phyloP scores from a whole-genome alignment of 2,113 vertebrate genomes.

The Gopherus flavomarginatus region DNA sequence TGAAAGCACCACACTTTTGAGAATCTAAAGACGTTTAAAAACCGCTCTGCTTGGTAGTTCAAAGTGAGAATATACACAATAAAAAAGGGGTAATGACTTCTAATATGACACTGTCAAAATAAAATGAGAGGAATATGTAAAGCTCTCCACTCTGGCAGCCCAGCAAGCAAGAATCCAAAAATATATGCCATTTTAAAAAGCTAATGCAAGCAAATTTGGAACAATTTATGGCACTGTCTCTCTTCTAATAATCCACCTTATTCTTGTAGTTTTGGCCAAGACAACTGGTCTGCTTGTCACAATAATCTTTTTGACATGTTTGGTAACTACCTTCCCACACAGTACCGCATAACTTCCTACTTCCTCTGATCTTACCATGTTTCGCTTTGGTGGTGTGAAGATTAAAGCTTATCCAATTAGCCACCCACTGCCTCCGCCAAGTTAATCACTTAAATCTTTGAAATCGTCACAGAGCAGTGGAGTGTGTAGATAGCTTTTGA shows the following conservation, averaged over 20 bases:
- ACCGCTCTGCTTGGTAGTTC: background rate
- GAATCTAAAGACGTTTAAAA: background rate
- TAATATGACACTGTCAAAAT: background rate
- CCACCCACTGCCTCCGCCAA: conserved; percentile 80
- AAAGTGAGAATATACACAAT: background rate
- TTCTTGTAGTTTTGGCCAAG: conserved; percentile 40
- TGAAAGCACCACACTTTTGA: fast-evolving
- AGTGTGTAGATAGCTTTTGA: conserved; percentile 74
- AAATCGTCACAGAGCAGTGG: conserved; percentile 78
- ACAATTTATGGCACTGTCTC: conserved; percentile 3
- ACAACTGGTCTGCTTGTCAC: conserved; percentile 57
- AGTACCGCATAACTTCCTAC: conserved; percentile 80
- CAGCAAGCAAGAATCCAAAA: background rate
- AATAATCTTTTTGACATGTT: conserved; percentile 85
- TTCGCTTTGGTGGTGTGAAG: conserved; percentile 84
- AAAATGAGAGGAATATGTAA: background rate
- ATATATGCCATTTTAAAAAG: conserved; percentile 1
- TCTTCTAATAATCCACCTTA: background rate
- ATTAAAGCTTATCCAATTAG: conserved; percentile 95
- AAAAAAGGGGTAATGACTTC: fast-evolving
- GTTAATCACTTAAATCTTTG: conserved; percentile 85
- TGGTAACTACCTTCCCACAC: conserved; percentile 79
- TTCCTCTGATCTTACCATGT: conserved; percentile 67
- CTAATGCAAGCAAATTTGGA: conserved; percentile 46
- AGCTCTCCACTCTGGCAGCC: background rate